Percentiles rank a stretch among this genome's conserved stretches.
phyloP scores from a whole-genome alignment of 2,113 vertebrate species.

The Albula glossodonta region DNA sequence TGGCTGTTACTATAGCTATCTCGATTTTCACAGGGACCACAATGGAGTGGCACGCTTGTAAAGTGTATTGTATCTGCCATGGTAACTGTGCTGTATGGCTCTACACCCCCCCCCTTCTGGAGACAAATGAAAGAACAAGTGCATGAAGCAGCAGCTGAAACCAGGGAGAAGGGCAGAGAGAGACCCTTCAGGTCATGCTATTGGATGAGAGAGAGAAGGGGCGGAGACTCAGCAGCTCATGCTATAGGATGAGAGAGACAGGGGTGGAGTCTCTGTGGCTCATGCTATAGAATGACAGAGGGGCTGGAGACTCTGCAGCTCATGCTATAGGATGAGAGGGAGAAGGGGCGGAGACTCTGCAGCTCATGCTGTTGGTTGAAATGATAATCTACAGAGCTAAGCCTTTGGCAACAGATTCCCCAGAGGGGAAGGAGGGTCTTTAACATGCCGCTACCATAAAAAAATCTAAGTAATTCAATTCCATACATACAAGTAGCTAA shows the following conservation, averaged over 20 bases:
- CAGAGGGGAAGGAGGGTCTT: constrained; percentile 49
- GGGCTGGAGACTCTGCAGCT: not conserved
- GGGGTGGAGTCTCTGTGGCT: not conserved
- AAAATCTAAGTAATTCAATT: constrained; percentile 39
- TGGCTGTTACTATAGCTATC: too few relatives aligned
- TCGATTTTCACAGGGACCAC: not conserved
- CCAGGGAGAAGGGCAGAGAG: not conserved
- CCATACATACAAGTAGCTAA: constrained; percentile 66
- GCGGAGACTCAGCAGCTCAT: not conserved
- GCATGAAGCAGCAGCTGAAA: not conserved
- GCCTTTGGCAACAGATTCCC: constrained; percentile 72
- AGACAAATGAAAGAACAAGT: not conserved
- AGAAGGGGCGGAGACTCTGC: not conserved
- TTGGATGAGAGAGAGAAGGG: not conserved
- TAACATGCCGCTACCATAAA: constrained; percentile 75
- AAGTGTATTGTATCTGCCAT: too few relatives aligned
- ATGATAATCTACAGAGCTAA: constrained; percentile 61
- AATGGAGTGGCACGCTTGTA: not conserved
- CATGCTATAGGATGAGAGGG: not conserved
- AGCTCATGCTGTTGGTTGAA: not conserved
- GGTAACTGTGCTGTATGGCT: too few relatives aligned
- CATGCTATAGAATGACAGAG: not conserved
- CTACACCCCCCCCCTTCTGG: too few relatives aligned
- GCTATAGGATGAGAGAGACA: not conserved
- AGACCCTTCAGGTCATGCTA: not conserved